Percentiles rank a stretch among this genome's conserved stretches.
phyloP scores from a whole-genome alignment of 2,888 invertebrate species.

The Dasysyrphus tricinctus region DNA sequence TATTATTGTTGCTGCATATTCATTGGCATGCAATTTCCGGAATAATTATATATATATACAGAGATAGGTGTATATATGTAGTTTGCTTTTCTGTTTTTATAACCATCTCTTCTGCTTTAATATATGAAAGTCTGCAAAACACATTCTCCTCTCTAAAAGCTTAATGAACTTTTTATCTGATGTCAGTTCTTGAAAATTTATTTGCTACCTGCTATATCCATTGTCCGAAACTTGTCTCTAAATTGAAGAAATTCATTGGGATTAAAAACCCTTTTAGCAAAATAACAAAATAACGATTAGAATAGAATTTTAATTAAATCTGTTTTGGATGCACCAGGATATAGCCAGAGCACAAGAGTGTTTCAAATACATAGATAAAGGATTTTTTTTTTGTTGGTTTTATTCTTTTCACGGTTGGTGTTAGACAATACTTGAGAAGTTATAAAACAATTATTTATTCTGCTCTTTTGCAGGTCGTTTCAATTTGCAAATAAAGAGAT shows the following conservation, averaged over 20 bases:
- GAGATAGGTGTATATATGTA: too few species aligned
- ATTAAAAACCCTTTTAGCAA: conserved; percentile 22
- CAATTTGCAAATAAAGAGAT: too few species aligned
- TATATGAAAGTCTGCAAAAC: background rate
- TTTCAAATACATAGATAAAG: too few species aligned
- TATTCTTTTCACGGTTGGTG: too few species aligned
- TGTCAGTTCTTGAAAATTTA: conserved; percentile 20
- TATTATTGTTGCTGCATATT: conserved; percentile 11
- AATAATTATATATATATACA: background rate
- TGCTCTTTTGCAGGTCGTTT: too few species aligned
- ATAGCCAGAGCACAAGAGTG: too few species aligned
- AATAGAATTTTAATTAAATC: conserved; percentile 29
- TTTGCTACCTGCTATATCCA: background rate
- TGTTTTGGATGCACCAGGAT: background rate
- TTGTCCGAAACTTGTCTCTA: conserved; percentile 21
- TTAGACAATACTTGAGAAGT: too few species aligned
- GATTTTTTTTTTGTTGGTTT: too few species aligned
- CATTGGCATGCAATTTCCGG: conserved; percentile 23
- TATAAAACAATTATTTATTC: too few species aligned
- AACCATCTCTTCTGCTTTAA: too few species aligned
- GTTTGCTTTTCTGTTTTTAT: too few species aligned
- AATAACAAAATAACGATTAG: conserved; percentile 26
- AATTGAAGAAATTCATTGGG: conserved; percentile 33
- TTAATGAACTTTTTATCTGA: conserved; percentile 30
- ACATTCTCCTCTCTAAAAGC: background rate